Base-by-base conservation (phyloP, 1,140 invertebrate genomes). In the Heliconius hermathena region DNA sequence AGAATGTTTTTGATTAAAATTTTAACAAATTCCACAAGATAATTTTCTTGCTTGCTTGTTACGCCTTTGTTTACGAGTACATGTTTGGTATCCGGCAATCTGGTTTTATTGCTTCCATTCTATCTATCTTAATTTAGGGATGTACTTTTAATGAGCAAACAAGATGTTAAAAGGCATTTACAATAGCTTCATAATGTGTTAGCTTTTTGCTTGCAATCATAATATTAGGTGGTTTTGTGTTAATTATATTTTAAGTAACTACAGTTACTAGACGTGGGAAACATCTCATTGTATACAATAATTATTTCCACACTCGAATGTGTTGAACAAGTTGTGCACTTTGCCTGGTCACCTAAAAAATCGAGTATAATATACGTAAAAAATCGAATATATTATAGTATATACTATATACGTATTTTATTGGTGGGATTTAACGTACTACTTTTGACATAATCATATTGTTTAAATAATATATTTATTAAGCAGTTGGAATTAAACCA, bases 61-160 rank as follows among this genome's bases (percentile, higher is more conserved):
- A 52, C 84, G 49, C 85, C 84, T 79, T 77, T 83, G 80, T 78
- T 79, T 82, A 83, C 82, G 79, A 78, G 76, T 66, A 66, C 60
- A 77, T 82, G 83, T 82, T 84, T 26, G 52, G 60, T 78, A 33
- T 49, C 26, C 71, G 16, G 74, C 82, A 80, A 87, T 84, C 77
- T 72, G 76, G 82, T 84, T 86, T 88, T 88, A 87, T 88, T 84
- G 85, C 86, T 80, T 83, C 79, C 78, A 84, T 79, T 78, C 81
- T 36, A 79, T 78, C 84, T 84, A 89, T 85, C 85, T 86, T 89
- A 89, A 89, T 89, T 85, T 83, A 77, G 84, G 83, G 82, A 84
- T 81, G 82, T 84, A 81, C 86, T 84, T 83, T 85, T 84, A 82
- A 81, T 81, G 73, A 74, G 73, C 33, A 49, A 79, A 79, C 73